Base-by-base conservation (phyloP, 1,140 invertebrate genomes). In the Platyura marginata region DNA sequence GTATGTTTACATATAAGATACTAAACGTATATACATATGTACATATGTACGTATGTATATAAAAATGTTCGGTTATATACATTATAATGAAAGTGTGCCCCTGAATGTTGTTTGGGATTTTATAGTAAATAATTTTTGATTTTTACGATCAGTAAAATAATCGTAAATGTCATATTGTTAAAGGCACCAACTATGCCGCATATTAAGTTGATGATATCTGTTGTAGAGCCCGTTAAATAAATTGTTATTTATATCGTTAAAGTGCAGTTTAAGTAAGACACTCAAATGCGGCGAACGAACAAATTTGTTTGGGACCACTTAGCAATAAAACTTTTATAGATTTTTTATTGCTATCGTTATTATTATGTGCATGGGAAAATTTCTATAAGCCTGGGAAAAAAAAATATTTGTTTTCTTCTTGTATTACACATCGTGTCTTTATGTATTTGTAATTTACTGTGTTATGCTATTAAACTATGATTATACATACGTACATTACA, bases 71-170 rank as follows among this genome's bases (percentile, higher is more conserved):
- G 16, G 6, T n/a, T n/a, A n/a, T n/a, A n/a, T n/a, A n/a, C n/a
- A n/a, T n/a, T n/a, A 29, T 13, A 29, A 29, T 29, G 25, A 29
- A 29, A 29, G 25, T 29, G 25, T 29, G 25, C 25, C 25, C 25
- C 25, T 8, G 13, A 13, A 6, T 29, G 25, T 29, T 8, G 6
- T 29, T 6, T 29, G 11, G 36, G 16, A 13, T 40, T 22, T 22
- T 13, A 21, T 40, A 40, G 21, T 22, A 22, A 40, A 40, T 40
- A 21, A 40, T 22, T 22, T 40, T 40, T 40, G 38, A 40, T 22
- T 40, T 40, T 40, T 40, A 40, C 21, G 38, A 40, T 40, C 21
- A 40, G 13, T 40, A 40, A 40, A 40, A 40, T 40, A 40, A 21
- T 40, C 38, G 38, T 40, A 40, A 40, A 40, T 40, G 38, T 23